A percentile compares a stretch with the other conserved stretches of the same genome.
These are phyloP conservation scores for Poeciliopsis retropinna DNA, from an alignment of 2,113 vertebrate species.

Conservation along the genomic window DNA sequence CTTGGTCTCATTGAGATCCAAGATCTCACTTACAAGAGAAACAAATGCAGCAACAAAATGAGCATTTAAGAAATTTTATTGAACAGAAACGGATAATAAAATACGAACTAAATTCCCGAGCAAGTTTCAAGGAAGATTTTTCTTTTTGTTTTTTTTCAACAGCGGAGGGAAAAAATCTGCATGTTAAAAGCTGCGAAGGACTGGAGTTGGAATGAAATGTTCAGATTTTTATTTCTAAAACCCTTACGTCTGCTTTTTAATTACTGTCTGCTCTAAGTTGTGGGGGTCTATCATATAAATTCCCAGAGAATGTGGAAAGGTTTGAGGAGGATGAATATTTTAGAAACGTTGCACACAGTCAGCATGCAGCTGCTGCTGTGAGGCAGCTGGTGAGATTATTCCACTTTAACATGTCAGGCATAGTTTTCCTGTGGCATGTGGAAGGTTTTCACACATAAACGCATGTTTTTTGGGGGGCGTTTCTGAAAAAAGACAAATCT, in stretches of 20 bases:
- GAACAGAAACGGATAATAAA: too few relatives aligned
- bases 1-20: too few relatives aligned
- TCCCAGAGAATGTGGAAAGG: not conserved
- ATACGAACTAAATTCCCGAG: too few relatives aligned
- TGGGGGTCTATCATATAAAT: not conserved
- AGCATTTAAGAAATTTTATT: too few relatives aligned
- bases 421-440: conserved; percentile 6
- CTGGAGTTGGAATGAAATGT: too few relatives aligned
- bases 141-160: too few relatives aligned
- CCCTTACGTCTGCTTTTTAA: not conserved
- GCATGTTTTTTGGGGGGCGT: not conserved
- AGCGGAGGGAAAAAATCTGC: too few relatives aligned
- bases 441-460: not conserved
- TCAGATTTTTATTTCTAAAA: not conserved
- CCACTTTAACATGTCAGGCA: not conserved
- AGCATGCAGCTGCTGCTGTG: not conserved
- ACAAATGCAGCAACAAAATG: too few relatives aligned
- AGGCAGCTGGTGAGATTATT: not conserved
- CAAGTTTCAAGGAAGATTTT: too few relatives aligned
- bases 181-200: too few relatives aligned
- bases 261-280: not conserved
- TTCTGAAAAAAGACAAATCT: not conserved
- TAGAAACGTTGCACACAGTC: not conserved
- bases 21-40: too few relatives aligned
- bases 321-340: not conserved